Conservation (phyloP, 2,888 invertebrate genomes). For the Philopedon plagiatum region DNA sequence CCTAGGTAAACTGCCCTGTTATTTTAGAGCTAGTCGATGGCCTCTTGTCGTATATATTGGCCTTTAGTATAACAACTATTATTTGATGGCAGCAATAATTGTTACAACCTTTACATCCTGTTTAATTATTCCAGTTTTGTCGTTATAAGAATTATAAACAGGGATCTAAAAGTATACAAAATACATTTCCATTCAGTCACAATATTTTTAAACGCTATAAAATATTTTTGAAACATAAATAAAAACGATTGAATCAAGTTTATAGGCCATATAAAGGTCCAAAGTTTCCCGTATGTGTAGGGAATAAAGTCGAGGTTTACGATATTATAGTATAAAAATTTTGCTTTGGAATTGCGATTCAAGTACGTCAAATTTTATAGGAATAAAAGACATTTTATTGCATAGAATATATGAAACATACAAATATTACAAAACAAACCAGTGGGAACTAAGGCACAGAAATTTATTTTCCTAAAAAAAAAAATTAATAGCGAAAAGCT, state of each 20-base stretch:
- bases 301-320: background rate
- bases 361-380: constrained; percentile 7
- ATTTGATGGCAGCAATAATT: too few species aligned
- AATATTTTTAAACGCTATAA: background rate
- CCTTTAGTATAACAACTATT: too few species aligned
- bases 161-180: background rate
- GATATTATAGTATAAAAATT: background rate
- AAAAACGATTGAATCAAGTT: constrained; percentile 2
- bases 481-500: too few species aligned
- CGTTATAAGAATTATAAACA: too few species aligned
- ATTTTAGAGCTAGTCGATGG: too few species aligned
- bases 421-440: too few species aligned
- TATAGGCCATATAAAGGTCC: constrained; percentile 7
- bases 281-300: background rate
- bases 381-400: constrained; percentile 3
- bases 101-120: too few species aligned
- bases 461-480: too few species aligned
- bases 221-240: constrained; percentile 3
- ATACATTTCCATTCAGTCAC: background rate
- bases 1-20: too few species aligned
- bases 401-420: background rate
- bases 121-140: too few species aligned
- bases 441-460: too few species aligned
- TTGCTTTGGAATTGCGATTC: background rate
- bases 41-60: too few species aligned